Base-by-base conservation (phyloP, 2,113 vertebrate genomes). In the Colaptes auratus region DNA sequence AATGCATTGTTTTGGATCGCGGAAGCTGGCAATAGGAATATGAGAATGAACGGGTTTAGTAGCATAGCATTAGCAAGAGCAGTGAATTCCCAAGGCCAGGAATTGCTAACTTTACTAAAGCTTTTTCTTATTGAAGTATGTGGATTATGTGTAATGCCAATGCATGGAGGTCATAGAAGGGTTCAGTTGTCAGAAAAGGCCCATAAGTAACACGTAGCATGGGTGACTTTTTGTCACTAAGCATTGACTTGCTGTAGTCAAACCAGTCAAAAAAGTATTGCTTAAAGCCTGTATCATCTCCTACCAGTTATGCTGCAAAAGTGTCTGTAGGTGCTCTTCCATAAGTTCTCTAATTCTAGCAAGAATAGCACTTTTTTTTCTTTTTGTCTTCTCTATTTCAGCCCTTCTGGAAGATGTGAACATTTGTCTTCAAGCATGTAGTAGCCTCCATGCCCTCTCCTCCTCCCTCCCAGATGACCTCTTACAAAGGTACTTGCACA, bases 391-490 rank as follows among this genome's bases (percentile, higher is more conserved):
- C 48, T 82, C 72, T 36, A 86, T 77, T 77, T 55, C 63, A 99
- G 99, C 99, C 74, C 98, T 99, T 70, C 98, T 98, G 70, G 99
- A 99, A 96, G 99, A 99, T 86, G 95, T 98, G 28, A 97, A 94
- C 71, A 97, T 99, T 73, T 99, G 99, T 93, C 98, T 99, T 53
- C 99, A 99, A 96, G 98, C 98, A 12, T 99, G 99, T 92, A 99
- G 97, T 96, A 99, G 99, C 88, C 97, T 99, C 3, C 99, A 99
- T 87, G 97, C 98, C 53, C 96, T 99, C 66, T 99, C 98, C 9
- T 97, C 99, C 17, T 99, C 98, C 12, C 97, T 99, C 88, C 98
- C 99, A 11, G 98, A 98, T 44, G 99, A 99, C 75, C 98, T 99
- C 82, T 96, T 99, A 82, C 99, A 99, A 85, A 99, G 99, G 99